These are phyloP conservation scores for Parotocinclus haroldoi DNA, from an alignment of 2,797 vertebrate species.

Conservation along the genomic window DNA sequence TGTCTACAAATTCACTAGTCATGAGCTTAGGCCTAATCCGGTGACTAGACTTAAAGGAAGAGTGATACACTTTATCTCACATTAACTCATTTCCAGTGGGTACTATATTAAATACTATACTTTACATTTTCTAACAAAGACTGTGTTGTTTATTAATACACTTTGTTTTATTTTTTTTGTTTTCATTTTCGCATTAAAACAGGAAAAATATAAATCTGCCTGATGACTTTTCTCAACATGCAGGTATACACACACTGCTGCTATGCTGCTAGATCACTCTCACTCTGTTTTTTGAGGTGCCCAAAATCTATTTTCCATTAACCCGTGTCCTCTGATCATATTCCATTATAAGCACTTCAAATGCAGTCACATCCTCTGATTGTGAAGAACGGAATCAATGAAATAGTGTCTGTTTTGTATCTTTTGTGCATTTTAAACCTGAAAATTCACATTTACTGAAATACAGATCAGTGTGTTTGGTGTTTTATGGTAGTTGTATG, in stretches of 20 bases:
- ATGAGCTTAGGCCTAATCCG: conserved; percentile 70
- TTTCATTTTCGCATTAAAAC: too few relatives aligned
- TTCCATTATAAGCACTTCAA: conserved; percentile 25
- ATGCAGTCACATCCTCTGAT: conserved; percentile 27
- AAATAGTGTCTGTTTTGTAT: neutral
- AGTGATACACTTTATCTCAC: too few relatives aligned
- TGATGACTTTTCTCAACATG: too few relatives aligned
- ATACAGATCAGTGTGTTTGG: neutral
- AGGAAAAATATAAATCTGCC: too few relatives aligned
- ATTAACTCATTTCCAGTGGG: too few relatives aligned
- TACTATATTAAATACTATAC: too few relatives aligned
- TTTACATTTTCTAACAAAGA: too few relatives aligned
- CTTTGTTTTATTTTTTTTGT: too few relatives aligned
- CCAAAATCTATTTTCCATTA: conserved; percentile 44
- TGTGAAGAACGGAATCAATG: conserved; percentile 22
- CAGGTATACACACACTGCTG: too few relatives aligned
- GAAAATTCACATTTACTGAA: conserved; percentile 3
- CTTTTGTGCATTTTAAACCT: neutral
- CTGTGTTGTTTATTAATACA: too few relatives aligned
- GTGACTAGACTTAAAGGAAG: conserved; percentile 20
- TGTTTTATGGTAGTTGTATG: too few relatives aligned
- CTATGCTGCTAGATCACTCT: too few relatives aligned
- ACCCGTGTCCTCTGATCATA: conserved; percentile 35
- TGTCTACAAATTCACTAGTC: conserved; percentile 72
- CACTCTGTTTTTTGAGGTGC: conserved; percentile 15